These are phyloP conservation scores for Sphyrna mokarran DNA, from an alignment of 2,113 vertebrate genomes.

Conservation along the genomic window DNA sequence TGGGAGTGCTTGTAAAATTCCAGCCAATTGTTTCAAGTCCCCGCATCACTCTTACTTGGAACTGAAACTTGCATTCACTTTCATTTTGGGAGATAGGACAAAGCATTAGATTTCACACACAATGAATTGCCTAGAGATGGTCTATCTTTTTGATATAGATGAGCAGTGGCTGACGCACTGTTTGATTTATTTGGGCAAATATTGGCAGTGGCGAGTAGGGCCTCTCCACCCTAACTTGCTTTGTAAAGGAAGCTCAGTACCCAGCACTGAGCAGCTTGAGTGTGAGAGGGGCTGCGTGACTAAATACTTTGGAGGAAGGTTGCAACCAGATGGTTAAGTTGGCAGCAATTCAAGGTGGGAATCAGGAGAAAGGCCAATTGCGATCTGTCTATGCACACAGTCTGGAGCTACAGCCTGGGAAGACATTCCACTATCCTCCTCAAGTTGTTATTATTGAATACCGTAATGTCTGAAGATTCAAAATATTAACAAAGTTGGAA, in stretches of 20 bases:
- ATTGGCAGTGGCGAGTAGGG: not conserved
- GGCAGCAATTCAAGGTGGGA: not conserved
- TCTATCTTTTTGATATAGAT: not conserved
- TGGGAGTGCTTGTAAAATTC: too few relatives aligned
- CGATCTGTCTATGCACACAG: not conserved
- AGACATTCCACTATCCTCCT: not conserved
- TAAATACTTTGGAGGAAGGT: not conserved
- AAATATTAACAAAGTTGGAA: not conserved
- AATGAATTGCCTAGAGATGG: not conserved
- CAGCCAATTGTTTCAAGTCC: too few relatives aligned
- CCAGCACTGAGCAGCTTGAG: not conserved
- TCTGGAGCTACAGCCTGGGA: not conserved
- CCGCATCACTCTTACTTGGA: too few relatives aligned
- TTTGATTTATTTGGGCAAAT: not conserved
- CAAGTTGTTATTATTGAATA: not conserved
- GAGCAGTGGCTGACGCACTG: not conserved
- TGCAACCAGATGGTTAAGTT: not conserved
- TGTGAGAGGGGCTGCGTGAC: not conserved
- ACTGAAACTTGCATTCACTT: too few relatives aligned
- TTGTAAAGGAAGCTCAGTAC: not conserved
- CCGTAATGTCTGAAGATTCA: not conserved
- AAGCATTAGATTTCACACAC: not conserved
- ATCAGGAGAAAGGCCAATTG: not conserved
- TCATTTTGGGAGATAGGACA: too few relatives aligned
- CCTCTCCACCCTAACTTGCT: not conserved